Conservation (phyloP, 2,888 invertebrate genomes). For the Bhutanitis thaidina region DNA sequence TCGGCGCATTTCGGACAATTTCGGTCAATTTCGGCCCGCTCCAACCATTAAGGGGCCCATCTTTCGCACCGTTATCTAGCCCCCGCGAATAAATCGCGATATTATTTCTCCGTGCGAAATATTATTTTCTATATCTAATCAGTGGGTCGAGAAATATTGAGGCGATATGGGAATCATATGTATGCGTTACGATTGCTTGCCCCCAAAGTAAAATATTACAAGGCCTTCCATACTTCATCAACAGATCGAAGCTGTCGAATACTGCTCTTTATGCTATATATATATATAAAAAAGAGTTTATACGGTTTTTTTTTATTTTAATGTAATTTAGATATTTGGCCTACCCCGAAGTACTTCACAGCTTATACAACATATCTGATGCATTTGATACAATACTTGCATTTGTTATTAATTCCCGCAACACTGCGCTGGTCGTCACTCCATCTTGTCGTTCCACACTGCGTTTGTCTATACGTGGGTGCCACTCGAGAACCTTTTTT, state of each 20-base stretch:
- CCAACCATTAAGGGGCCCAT: constrained; percentile 61
- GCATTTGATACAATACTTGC: too few species aligned
- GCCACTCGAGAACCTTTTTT: too few species aligned
- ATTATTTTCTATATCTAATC: constrained; percentile 74
- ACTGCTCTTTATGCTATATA: too few species aligned
- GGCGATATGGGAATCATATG: constrained; percentile 49
- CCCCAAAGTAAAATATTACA: constrained; percentile 17
- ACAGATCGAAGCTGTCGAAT: background rate
- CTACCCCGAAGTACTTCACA: too few species aligned
- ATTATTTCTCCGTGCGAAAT: constrained; percentile 64
- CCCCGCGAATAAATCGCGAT: constrained; percentile 66
- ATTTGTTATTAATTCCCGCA: too few species aligned
- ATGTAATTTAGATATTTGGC: too few species aligned
- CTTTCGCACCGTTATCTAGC: constrained; percentile 63
- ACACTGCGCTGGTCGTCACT: too few species aligned
- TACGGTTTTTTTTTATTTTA: too few species aligned
- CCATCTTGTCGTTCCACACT: too few species aligned
- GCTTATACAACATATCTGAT: too few species aligned
- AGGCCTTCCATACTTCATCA: background rate
- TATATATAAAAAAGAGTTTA: too few species aligned
- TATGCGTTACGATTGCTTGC: constrained; percentile 42
- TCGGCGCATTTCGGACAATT: constrained; percentile 51
- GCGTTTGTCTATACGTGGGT: too few species aligned
- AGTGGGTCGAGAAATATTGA: constrained; percentile 57
- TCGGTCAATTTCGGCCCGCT: constrained; percentile 55